phyloP scores from a whole-genome alignment of 2,888 invertebrate species.

The Tipula helvola region DNA sequence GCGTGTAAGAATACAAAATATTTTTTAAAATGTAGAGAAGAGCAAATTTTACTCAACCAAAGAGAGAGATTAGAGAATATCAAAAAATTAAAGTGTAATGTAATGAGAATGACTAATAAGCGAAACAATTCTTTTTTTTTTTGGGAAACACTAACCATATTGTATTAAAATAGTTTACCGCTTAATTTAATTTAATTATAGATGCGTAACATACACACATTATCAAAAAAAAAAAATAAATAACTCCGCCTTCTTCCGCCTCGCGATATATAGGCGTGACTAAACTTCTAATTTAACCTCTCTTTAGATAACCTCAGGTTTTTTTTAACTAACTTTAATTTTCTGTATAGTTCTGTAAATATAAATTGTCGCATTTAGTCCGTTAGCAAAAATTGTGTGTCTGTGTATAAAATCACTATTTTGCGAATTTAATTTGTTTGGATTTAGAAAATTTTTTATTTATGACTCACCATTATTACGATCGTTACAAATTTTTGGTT shows the following conservation, averaged over 20 bases:
- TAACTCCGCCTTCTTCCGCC: neutral
- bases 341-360: too few species aligned
- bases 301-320: neutral
- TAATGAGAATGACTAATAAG: neutral
- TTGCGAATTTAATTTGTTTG: too few species aligned
- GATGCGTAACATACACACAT: neutral
- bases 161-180: neutral
- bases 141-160: neutral
- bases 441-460: too few species aligned
- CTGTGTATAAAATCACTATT: too few species aligned
- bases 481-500: too few species aligned
- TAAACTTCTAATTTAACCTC: neutral
- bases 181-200: neutral
- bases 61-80: neutral
- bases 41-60: neutral
- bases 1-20: too few species aligned
- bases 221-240: neutral
- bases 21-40: neutral
- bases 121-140: neutral
- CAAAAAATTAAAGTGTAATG: neutral
- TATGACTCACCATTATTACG: too few species aligned
- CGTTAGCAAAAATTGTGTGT: too few species aligned
- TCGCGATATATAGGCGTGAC: neutral
- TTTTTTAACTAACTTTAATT: too few species aligned
- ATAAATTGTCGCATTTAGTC: too few species aligned